A percentile compares a stretch with the other conserved stretches of the same genome.
phyloP scores from a whole-genome alignment of 1,140 invertebrate genomes.

The Trichogramma pretiosum region DNA sequence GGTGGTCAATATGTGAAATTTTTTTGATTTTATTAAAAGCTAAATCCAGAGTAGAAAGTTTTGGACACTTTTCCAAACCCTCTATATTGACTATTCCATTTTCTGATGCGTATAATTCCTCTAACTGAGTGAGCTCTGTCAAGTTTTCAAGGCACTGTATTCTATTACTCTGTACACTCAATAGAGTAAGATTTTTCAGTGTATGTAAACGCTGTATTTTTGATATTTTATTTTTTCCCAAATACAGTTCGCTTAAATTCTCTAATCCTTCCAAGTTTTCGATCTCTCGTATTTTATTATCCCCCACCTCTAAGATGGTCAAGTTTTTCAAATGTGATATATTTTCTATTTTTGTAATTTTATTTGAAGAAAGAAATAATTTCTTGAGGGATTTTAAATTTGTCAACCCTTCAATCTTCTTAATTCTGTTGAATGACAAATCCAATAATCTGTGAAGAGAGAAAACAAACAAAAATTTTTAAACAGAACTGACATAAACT shows the following conservation, averaged over 20 bases:
- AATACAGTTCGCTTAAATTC: constrained; percentile 68
- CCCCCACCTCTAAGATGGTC: constrained; percentile 84
- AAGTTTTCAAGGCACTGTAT: constrained; percentile 83
- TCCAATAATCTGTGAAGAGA: constrained; percentile 77
- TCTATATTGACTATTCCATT: constrained; percentile 80
- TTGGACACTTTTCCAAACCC: constrained; percentile 59
- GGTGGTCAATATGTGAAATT: constrained; percentile 71
- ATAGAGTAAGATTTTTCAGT: constrained; percentile 66
- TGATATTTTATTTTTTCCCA: constrained; percentile 95
- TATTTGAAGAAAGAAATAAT: constrained; percentile 88
- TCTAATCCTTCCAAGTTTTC: constrained; percentile 72
- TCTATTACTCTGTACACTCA: constrained; percentile 89
- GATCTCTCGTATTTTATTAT: constrained; percentile 86
- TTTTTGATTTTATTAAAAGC: constrained; percentile 78
- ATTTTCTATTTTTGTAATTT: constrained; percentile 87
- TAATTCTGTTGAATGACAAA: constrained; percentile 94
- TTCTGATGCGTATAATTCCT: constrained; percentile 88
- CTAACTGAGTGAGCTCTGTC: constrained; percentile 61
- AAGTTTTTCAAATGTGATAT: constrained; percentile 71
- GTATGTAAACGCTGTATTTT: constrained; percentile 79
- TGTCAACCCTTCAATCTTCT: constrained; percentile 78
- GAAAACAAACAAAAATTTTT: constrained; percentile 7
- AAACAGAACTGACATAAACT: not conserved
- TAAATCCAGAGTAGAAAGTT: constrained; percentile 80
- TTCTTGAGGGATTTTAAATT: constrained; percentile 75